These are phyloP conservation scores for Pteria penguin DNA, from an alignment of 2,888 invertebrate species.

Conservation along the genomic window DNA sequence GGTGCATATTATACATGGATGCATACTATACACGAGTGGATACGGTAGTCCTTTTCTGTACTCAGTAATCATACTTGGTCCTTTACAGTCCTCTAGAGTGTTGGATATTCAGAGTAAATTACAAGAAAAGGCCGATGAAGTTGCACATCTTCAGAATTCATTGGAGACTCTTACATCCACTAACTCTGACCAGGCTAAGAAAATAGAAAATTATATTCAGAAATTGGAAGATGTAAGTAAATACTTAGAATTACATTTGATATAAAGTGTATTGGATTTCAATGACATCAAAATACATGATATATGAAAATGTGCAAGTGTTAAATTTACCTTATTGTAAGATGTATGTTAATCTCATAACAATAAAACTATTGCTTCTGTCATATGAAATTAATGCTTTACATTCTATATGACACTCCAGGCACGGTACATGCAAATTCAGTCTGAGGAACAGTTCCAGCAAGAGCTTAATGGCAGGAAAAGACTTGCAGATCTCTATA, in stretches of 20 bases:
- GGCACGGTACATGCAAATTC: conserved; percentile 86
- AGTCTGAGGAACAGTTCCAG: conserved; percentile 87
- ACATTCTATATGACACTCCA: too few relatives aligned
- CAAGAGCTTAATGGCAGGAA: conserved; percentile 92
- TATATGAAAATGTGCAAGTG: too few relatives aligned
- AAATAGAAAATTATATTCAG: conserved; percentile 86
- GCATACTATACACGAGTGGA: too few relatives aligned
- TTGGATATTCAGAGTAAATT: conserved; percentile 88
- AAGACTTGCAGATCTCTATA: conserved; percentile 91
- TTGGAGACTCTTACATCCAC: conserved; percentile 86
- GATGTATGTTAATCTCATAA: too few relatives aligned
- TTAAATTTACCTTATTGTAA: too few relatives aligned
- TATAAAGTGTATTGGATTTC: neutral
- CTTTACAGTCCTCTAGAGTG: conserved; percentile 83
- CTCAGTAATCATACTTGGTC: too few relatives aligned
- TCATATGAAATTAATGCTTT: too few relatives aligned
- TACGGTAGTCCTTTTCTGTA: too few relatives aligned
- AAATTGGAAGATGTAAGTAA: conserved; percentile 84
- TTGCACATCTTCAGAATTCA: conserved; percentile 86
- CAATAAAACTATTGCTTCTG: too few relatives aligned
- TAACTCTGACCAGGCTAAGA: conserved; percentile 85
- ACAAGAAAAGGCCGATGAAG: conserved; percentile 89
- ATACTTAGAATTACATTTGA: too few relatives aligned
- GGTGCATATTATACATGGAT: too few relatives aligned
- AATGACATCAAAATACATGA: too few relatives aligned